A percentile compares a stretch with the other conserved stretches of the same genome.
These are phyloP conservation scores for Dicroscelio sp. DNA, from an alignment of 2,888 invertebrate genomes.

Conservation along the genomic window DNA sequence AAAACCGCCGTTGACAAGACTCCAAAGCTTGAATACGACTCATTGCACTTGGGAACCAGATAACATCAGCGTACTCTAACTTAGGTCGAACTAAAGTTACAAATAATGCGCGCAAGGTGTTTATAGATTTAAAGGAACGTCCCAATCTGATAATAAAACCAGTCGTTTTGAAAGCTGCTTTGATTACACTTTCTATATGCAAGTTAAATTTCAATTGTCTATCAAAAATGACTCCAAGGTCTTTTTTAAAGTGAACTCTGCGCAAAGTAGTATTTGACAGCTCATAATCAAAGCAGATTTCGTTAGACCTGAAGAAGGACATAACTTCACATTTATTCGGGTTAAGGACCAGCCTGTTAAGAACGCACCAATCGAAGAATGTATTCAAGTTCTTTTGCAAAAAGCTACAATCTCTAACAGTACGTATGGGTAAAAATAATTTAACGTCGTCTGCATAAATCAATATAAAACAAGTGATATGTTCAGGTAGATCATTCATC, in stretches of 20 bases:
- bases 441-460: conserved; percentile 6
- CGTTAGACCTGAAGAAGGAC: neutral
- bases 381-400: neutral
- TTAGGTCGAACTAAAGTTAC: too few species aligned
- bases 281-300: too few species aligned
- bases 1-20: too few species aligned
- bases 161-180: neutral
- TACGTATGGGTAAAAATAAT: neutral
- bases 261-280: neutral
- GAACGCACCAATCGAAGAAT: neutral
- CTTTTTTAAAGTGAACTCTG: neutral
- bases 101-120: too few species aligned
- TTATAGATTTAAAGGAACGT: neutral
- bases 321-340: neutral
- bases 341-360: neutral
- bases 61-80: too few species aligned
- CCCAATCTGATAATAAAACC: neutral
- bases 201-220: neutral
- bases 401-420: neutral
- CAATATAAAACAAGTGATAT: neutral
- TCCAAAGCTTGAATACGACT: too few species aligned
- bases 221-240: neutral
- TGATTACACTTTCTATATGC: neutral
- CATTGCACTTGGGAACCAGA: too few species aligned
- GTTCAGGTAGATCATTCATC: conserved; percentile 76